These are phyloP conservation scores for Lasiurus cinereus DNA, from an alignment of 2,113 vertebrate species.

Conservation along the genomic window DNA sequence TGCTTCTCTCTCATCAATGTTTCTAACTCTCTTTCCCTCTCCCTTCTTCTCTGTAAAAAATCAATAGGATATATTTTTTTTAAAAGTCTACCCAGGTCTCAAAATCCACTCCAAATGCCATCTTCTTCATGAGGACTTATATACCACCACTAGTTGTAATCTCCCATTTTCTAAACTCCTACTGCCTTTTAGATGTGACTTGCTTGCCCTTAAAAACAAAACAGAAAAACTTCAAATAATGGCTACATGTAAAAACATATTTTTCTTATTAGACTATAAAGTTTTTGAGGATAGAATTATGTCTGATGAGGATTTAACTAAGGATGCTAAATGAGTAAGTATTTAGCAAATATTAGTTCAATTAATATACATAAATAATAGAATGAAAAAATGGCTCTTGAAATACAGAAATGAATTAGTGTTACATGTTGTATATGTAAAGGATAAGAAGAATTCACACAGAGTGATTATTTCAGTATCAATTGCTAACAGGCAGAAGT, in stretches of 20 bases:
- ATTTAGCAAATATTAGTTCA: background rate
- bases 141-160: background rate
- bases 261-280: constrained; percentile 11
- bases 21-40: no score
- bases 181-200: background rate
- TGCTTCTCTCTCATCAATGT: no score
- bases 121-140: background rate
- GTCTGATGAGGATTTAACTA: background rate
- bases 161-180: background rate
- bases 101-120: background rate
- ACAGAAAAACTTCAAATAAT: background rate
- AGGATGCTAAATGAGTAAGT: constrained; percentile 30
- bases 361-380: background rate
- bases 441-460: background rate
- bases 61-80: no score
- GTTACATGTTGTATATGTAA: background rate
- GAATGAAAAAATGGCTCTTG: background rate
- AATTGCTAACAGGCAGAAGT: background rate
- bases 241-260: background rate
- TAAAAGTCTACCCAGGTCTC: background rate
- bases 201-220: background rate
- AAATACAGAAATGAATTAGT: background rate
- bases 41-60: no score
- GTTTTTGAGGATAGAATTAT: background rate
- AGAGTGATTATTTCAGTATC: background rate